Conservation (phyloP, 2,888 invertebrate species). For the Plagodis pulveraria region DNA sequence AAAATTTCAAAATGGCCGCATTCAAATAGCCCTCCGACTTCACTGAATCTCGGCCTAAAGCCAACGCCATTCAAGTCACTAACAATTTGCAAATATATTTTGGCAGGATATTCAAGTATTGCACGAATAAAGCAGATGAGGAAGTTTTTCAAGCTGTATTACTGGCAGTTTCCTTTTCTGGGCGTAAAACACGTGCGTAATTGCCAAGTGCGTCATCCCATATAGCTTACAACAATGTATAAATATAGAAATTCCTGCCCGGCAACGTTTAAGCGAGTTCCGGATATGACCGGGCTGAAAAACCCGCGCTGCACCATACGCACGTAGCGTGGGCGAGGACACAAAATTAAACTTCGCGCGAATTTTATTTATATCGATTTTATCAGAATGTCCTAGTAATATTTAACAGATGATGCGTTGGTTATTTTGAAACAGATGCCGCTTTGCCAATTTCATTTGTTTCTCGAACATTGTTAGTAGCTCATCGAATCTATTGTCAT, state of each 20-base stretch:
- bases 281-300: slow-evolving; percentile 37
- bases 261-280: slow-evolving; percentile 20
- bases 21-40: too few relatives aligned
- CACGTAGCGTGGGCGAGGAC: slow-evolving; percentile 14
- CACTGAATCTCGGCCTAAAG: too few relatives aligned
- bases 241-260: slow-evolving; percentile 10
- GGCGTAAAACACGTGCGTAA: not conserved
- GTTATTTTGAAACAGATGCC: not conserved
- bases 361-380: slow-evolving; percentile 20
- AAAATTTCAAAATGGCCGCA: too few relatives aligned
- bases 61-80: too few relatives aligned
- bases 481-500: too few relatives aligned
- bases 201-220: slow-evolving; percentile 1
- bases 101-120: too few relatives aligned
- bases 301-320: slow-evolving; percentile 21
- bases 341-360: slow-evolving; percentile 31
- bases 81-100: too few relatives aligned
- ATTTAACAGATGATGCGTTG: slow-evolving; percentile 18
- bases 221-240: not conserved
- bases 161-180: not conserved
- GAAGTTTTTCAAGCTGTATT: too few relatives aligned
- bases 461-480: too few relatives aligned
- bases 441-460: too few relatives aligned
- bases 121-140: too few relatives aligned
- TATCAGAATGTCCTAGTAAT: slow-evolving; percentile 10